Base-by-base conservation (phyloP, 1,140 invertebrate genomes). In the Geopemphigus sp. region DNA sequence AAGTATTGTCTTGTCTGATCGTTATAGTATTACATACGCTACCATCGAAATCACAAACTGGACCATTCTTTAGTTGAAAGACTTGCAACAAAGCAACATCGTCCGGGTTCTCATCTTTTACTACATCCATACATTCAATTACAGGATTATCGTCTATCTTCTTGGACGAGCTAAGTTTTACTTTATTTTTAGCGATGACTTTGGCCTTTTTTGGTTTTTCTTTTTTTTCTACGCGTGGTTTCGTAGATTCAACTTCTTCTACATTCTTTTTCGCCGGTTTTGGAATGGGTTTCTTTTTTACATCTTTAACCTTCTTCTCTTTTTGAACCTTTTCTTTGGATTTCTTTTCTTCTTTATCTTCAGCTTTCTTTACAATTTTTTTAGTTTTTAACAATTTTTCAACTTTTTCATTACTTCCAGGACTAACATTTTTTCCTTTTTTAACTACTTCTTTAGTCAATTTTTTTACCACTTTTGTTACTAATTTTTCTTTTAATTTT, bases 331-430 rank as follows among this genome's bases (percentile, higher is more conserved):
- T 68, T 64, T 82, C 76, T 68, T 81, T 83, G 15, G 54, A 17
- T 80, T 82, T 83, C 59, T 83, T 78, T 19, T 61, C 64, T 78
- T 74, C 61, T 78, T 81, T 80, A 61, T 76, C 78, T 29, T 73
- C 72, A 15, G 64, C 45, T 32, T 81, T 81, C 61, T 68, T 63
- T 15, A 61, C 32, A 29, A 26, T 57, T 81, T 57, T 53, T 68
- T 83, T 81, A 70, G 17, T 15, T 45, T 57, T 72, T 47, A 39
- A 53, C 14, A n/a, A 50, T 56, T 76, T 81, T 15, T 81, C 76
- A 10, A 22, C 39, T 81, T 83, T 83, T 39, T 57, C 76, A 47
- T 1, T 22, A 39, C 22, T 80, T 76, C 76, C 80, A 59, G 59
- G 12, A 47, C 12, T 22, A n/a, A 54, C 19, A 70, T 66, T 59